These are phyloP conservation scores for Megalurothrips usitatus DNA, from an alignment of 2,888 invertebrate species.

Conservation along the genomic window DNA sequence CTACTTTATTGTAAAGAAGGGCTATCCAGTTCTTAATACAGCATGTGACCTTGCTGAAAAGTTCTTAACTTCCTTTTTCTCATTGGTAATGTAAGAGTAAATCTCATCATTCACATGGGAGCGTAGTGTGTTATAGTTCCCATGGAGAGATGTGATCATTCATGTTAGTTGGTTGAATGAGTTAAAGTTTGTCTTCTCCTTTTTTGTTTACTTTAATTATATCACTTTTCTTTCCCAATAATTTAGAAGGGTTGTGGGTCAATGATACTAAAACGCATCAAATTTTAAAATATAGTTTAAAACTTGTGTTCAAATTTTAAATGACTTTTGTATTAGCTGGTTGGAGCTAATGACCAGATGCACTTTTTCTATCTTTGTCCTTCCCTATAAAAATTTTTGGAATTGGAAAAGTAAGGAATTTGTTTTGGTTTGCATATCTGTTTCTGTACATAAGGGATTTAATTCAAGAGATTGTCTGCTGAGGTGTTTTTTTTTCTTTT, in stretches of 20 bases:
- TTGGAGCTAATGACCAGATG: no score
- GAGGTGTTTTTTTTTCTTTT: background rate
- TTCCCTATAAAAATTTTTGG: background rate
- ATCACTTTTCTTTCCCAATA: background rate
- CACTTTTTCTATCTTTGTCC: no score
- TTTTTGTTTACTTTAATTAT: background rate
- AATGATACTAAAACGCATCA: background rate
- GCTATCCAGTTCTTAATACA: no score
- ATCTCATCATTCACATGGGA: no score
- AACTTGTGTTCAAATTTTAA: background rate
- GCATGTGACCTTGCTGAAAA: no score
- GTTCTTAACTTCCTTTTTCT: no score
- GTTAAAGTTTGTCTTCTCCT: background rate
- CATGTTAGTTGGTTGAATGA: no score
- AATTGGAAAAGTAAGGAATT: background rate
- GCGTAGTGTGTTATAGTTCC: no score
- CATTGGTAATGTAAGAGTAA: no score
- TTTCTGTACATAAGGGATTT: background rate
- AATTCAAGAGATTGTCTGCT: background rate
- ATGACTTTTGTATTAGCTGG: background rate
- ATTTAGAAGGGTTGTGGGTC: background rate
- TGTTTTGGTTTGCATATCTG: background rate
- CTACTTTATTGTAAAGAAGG: no score
- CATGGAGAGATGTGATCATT: no score
- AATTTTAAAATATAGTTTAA: background rate